These are phyloP conservation scores for Crotalus tigris DNA, from an alignment of 2,113 vertebrate species.

Conservation along the genomic window DNA sequence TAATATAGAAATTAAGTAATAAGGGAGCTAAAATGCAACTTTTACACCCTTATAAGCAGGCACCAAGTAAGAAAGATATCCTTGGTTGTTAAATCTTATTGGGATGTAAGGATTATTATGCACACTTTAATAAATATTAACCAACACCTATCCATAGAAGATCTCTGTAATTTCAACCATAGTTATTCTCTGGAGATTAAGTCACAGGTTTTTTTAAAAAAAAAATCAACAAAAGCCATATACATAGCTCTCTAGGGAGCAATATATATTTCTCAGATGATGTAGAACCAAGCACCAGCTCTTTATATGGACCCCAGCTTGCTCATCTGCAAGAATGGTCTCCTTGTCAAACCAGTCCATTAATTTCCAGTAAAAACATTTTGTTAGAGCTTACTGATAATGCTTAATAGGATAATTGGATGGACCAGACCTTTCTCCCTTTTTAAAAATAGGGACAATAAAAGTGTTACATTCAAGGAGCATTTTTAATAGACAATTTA, in stretches of 20 bases:
- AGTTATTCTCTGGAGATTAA: no score
- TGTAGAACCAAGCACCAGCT: not conserved
- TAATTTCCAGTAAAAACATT: not conserved
- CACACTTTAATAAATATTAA: no score
- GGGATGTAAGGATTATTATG: no score
- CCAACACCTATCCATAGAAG: no score
- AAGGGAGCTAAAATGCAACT: not conserved
- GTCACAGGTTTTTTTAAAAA: no score
- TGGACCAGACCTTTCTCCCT: not conserved
- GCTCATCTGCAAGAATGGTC: not conserved
- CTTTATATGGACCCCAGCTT: not conserved
- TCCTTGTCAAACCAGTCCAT: not conserved
- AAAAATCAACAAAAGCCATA: no score
- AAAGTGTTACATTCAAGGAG: not conserved
- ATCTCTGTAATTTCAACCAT: no score
- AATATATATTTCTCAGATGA: no score
- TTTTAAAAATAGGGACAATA: not conserved
- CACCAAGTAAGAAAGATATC: not conserved
- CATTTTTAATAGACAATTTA: not conserved
- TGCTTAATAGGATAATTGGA: not conserved
- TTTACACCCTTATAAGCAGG: not conserved
- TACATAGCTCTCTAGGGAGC: no score
- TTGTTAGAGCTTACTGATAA: not conserved
- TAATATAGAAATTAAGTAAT: not conserved
- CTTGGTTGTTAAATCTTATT: no score